Evolutionary conservation across 1,140 invertebrate genomes (phyloP).

Genomic region (Drosophila kanapiae): DNA sequence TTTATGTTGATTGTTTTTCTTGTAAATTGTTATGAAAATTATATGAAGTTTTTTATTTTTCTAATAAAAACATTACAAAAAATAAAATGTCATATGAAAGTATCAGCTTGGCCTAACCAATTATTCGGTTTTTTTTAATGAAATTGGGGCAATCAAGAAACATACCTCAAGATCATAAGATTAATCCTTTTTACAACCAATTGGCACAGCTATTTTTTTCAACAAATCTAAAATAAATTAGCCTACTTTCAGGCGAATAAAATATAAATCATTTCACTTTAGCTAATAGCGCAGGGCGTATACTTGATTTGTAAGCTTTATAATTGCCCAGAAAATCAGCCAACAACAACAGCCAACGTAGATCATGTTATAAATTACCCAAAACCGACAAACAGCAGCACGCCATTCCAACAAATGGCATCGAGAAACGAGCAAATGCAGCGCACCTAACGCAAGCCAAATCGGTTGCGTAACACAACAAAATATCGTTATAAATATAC

Average conservation of each 20-base stretch:
- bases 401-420: not conserved
- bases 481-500: slow-evolving; percentile 59
- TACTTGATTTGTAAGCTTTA: slow-evolving; percentile 2
- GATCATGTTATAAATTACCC: not conserved
- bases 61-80: too few relatives aligned
- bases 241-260: slow-evolving; percentile 17
- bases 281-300: not conserved
- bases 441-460: not conserved
- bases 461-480: slow-evolving; percentile 60
- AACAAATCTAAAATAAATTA: too few relatives aligned
- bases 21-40: too few relatives aligned
- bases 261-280: not conserved
- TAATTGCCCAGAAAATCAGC: not conserved
- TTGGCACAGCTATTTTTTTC: too few relatives aligned
- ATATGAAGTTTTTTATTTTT: too few relatives aligned
- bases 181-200: too few relatives aligned
- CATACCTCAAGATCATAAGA: too few relatives aligned
- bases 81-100: too few relatives aligned
- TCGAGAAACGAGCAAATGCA: not conserved
- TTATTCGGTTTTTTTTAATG: too few relatives aligned
- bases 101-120: too few relatives aligned
- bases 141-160: too few relatives aligned
- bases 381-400: slow-evolving; percentile 2
- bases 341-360: not conserved
- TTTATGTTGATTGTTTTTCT: too few relatives aligned